Evolutionary conservation across 1,140 invertebrate genomes (phyloP).

Genomic region (Nebria ingens): DNA sequence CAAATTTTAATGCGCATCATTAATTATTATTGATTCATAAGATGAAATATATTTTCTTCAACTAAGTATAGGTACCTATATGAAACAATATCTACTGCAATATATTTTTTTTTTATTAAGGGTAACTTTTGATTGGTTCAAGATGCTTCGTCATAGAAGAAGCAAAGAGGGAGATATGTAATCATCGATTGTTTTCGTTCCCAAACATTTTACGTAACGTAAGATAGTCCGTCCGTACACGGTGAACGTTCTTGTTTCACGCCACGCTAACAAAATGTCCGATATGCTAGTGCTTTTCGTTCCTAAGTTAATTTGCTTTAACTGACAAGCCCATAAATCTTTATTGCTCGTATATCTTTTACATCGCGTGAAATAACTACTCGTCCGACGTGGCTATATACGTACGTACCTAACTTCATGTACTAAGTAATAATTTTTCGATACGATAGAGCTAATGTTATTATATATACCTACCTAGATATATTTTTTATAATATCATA

Average conservation of each 20-base stretch:
- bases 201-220: not conserved
- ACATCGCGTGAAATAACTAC: not conserved
- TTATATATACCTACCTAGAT: no score
- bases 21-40: no score
- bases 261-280: not conserved
- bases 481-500: no score
- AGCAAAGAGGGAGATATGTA: not conserved
- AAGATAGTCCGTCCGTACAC: not conserved
- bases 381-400: not conserved
- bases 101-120: no score
- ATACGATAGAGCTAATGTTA: not conserved
- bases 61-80: not conserved
- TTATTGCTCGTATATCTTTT: slow-evolving; percentile 6
- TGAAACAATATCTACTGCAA: not conserved
- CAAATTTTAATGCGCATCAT: no score
- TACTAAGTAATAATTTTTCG: not conserved
- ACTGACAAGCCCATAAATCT: slow-evolving; percentile 2
- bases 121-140: slow-evolving; percentile 10
- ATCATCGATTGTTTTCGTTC: slow-evolving; percentile 9
- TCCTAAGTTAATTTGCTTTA: slow-evolving; percentile 7
- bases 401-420: not conserved
- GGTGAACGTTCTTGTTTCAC: not conserved
- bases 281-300: not conserved
- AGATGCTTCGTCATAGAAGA: not conserved
- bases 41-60: no score